Evolutionary conservation across 2,888 invertebrate species (phyloP).

Genomic region (Cephonodes hylas): DNA sequence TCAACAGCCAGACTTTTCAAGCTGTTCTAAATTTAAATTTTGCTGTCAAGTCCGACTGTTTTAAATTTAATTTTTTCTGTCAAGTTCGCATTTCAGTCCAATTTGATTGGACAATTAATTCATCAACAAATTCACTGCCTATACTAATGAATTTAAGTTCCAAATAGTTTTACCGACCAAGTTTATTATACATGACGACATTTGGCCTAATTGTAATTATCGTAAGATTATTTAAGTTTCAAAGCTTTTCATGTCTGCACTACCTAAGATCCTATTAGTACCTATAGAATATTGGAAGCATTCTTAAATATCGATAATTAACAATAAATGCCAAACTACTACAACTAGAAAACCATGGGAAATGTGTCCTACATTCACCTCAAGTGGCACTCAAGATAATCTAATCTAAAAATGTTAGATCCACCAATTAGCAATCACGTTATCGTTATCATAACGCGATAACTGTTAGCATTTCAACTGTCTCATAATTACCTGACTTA

Average conservation of each 20-base stretch:
- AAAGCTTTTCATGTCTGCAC: too few species aligned
- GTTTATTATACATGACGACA: too few species aligned
- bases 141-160: too few species aligned
- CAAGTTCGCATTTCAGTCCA: too few species aligned
- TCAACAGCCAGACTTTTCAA: neutral
- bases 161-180: too few species aligned
- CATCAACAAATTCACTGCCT: too few species aligned
- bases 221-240: too few species aligned
- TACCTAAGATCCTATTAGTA: too few species aligned
- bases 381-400: neutral
- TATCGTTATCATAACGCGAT: conserved; percentile 29
- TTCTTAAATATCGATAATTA: neutral
- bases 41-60: neutral
- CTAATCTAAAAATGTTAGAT: conserved; percentile 11
- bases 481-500: conserved; percentile 40
- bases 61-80: neutral
- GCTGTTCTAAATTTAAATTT: neutral
- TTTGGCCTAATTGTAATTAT: too few species aligned
- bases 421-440: conserved; percentile 24
- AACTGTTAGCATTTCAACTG: conserved; percentile 36
- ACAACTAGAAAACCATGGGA: neutral
- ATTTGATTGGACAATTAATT: too few species aligned
- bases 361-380: neutral
- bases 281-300: too few species aligned
- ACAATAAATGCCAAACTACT: neutral